Evolutionary conservation across 2,888 invertebrate species (phyloP).

Genomic region (Cheilosia vernalis): DNA sequence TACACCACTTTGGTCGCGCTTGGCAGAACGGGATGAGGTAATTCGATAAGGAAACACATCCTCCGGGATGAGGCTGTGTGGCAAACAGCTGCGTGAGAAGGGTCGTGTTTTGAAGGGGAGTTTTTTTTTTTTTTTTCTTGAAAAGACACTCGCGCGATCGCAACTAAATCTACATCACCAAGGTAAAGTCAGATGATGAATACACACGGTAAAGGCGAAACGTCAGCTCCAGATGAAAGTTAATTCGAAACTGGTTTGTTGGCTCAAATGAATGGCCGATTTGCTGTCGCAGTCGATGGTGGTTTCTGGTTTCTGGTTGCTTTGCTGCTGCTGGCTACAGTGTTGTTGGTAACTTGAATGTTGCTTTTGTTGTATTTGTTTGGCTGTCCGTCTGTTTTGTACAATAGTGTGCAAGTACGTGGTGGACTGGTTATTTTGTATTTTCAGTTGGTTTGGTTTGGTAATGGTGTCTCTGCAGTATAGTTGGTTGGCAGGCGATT

Average conservation of each 20-base stretch:
- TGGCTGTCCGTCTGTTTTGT: slow-evolving; percentile 35
- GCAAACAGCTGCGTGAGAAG: slow-evolving; percentile 42
- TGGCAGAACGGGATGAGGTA: slow-evolving; percentile 33
- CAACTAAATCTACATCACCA: slow-evolving; percentile 67
- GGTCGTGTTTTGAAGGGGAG: slow-evolving; percentile 24
- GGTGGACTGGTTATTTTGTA: slow-evolving; percentile 51
- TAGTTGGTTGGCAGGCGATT: slow-evolving; percentile 45
- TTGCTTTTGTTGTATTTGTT: slow-evolving; percentile 32
- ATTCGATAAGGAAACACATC: slow-evolving; percentile 57
- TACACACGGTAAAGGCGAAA: slow-evolving; percentile 77
- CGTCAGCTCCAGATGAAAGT: slow-evolving; percentile 83
- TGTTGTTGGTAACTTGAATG: slow-evolving; percentile 21
- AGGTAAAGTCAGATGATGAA: slow-evolving; percentile 71
- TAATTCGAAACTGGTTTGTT: slow-evolving; percentile 82
- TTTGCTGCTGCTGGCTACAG: slow-evolving; percentile 38
- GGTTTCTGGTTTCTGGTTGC: no score
- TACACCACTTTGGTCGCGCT: slow-evolving; percentile 44
- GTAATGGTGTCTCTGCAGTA: slow-evolving; percentile 46
- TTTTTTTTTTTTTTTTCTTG: slow-evolving; percentile 2
- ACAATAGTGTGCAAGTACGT: slow-evolving; percentile 8
- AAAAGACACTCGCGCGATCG: slow-evolving; percentile 56
- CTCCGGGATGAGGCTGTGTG: slow-evolving; percentile 47
- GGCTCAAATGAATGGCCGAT: slow-evolving; percentile 61
- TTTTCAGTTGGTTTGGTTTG: slow-evolving; percentile 7
- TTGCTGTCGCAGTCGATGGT: slow-evolving; percentile 25